A percentile compares a stretch with the other conserved stretches of the same genome.
phyloP scores from a whole-genome alignment of 2,888 invertebrate genomes.

The Drosophila koepferae region DNA sequence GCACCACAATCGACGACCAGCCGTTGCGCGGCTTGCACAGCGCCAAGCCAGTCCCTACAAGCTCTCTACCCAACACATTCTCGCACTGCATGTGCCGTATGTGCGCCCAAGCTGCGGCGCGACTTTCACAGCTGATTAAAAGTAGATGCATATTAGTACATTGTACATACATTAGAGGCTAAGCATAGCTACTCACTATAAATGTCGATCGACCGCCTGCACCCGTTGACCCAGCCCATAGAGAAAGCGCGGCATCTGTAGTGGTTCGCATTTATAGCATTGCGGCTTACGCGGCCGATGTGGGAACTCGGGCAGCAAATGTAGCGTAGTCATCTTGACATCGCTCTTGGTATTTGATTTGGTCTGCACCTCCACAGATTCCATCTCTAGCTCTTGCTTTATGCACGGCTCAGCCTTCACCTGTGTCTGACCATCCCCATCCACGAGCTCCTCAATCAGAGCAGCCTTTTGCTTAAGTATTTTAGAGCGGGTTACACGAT shows the following conservation, averaged over 20 bases:
- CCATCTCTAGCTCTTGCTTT: constrained; percentile 71
- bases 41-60: constrained; percentile 86
- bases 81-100: constrained; percentile 89
- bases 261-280: constrained; percentile 86
- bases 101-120: constrained; percentile 90
- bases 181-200: constrained; percentile 78
- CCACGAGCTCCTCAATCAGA: constrained; percentile 53
- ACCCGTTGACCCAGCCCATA: constrained; percentile 90
- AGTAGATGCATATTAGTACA: not conserved
- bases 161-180: not conserved
- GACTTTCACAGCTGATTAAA: constrained; percentile 86
- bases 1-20: constrained; percentile 94
- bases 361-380: constrained; percentile 68
- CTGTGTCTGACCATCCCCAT: constrained; percentile 31
- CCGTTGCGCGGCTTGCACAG: constrained; percentile 88
- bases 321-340: constrained; percentile 64
- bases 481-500: constrained; percentile 90
- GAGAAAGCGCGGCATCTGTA: constrained; percentile 89
- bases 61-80: constrained; percentile 85
- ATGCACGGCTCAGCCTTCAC: constrained; percentile 33
- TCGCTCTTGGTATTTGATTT: constrained; percentile 68
- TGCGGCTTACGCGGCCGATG: constrained; percentile 87
- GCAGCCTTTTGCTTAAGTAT: constrained; percentile 77
- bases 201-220: constrained; percentile 79
- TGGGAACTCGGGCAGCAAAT: constrained; percentile 87